Evolutionary conservation across 1,140 invertebrate genomes (phyloP).

Genomic region (Piezodorus guildinii): DNA sequence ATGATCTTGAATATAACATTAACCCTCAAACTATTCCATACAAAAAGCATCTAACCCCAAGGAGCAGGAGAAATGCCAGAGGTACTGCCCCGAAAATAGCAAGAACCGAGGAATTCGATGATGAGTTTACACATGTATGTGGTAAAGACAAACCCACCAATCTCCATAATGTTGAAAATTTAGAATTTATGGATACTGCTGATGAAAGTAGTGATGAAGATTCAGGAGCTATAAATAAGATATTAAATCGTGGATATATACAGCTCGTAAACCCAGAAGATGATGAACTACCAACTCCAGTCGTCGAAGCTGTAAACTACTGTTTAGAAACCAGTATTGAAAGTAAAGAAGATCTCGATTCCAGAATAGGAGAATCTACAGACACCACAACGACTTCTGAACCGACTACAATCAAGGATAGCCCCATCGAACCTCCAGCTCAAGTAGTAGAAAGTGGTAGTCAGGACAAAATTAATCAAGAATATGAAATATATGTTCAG

Average conservation of each 20-base stretch:
- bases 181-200: constrained; percentile 66
- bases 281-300: constrained; percentile 26
- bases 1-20: constrained; percentile 46
- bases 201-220: constrained; percentile 33
- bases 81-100: constrained; percentile 32
- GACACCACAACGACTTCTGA: constrained; percentile 32
- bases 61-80: constrained; percentile 32
- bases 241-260: constrained; percentile 51
- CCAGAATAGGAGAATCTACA: constrained; percentile 27
- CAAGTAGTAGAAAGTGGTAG: constrained; percentile 12
- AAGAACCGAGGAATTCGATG: constrained; percentile 34
- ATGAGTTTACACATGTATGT: constrained; percentile 36
- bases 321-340: constrained; percentile 7
- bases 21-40: constrained; percentile 43
- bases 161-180: constrained; percentile 38
- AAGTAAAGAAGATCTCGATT: constrained; percentile 30
- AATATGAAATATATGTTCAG: constrained; percentile 52
- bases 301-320: constrained; percentile 22
- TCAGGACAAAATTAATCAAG: constrained; percentile 22
- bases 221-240: constrained; percentile 36
- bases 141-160: constrained; percentile 30
- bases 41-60: constrained; percentile 35
- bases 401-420: constrained; percentile 30
- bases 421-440: constrained; percentile 20
- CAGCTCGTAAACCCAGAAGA: constrained; percentile 46